A percentile compares a stretch with the other conserved stretches of the same genome.
Evolutionary conservation across 2,797 vertebrate genomes (phyloP).

Genomic region (Poeciliopsis gracilis): DNA sequence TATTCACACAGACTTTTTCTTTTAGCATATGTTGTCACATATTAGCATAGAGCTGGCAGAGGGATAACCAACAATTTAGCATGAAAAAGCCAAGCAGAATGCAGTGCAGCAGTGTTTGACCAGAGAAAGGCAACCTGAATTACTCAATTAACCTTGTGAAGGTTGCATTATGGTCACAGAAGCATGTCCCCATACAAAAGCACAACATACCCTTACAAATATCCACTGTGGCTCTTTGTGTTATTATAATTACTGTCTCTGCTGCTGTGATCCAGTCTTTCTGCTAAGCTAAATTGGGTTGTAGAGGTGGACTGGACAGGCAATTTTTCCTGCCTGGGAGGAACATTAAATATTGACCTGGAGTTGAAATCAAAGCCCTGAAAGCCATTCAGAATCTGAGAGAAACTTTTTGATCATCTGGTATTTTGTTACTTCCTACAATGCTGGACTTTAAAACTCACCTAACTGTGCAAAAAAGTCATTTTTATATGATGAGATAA

Average conservation of each 20-base stretch:
- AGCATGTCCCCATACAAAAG: slow-evolving; percentile 19
- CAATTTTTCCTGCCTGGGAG: slow-evolving; percentile 38
- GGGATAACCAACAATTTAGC: slow-evolving; percentile 42
- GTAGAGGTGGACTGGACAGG: slow-evolving; percentile 27
- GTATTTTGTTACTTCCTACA: slow-evolving; percentile 29
- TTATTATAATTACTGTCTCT: slow-evolving; percentile 28
- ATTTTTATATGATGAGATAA: slow-evolving; percentile 6
- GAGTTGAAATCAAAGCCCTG: slow-evolving; percentile 40
- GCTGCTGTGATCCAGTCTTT: slow-evolving; percentile 10
- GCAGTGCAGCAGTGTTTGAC: slow-evolving; percentile 45
- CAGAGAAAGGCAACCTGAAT: slow-evolving; percentile 36
- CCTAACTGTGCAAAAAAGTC: not conserved
- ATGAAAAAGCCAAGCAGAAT: slow-evolving; percentile 41
- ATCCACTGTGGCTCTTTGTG: slow-evolving; percentile 24
- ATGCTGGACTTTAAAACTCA: slow-evolving; percentile 6
- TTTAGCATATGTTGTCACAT: slow-evolving; percentile 64
- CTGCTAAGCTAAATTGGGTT: slow-evolving; percentile 21
- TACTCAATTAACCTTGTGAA: slow-evolving; percentile 59
- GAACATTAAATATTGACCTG: slow-evolving; percentile 61
- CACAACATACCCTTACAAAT: slow-evolving; percentile 29
- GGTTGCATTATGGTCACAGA: slow-evolving; percentile 37
- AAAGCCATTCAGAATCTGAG: slow-evolving; percentile 56
- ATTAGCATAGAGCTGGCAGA: slow-evolving; percentile 59
- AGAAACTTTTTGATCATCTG: slow-evolving; percentile 54
- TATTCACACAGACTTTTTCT: slow-evolving; percentile 56